phyloP scores from a whole-genome alignment of 2,888 invertebrate species.

The Charanyca ferruginea region DNA sequence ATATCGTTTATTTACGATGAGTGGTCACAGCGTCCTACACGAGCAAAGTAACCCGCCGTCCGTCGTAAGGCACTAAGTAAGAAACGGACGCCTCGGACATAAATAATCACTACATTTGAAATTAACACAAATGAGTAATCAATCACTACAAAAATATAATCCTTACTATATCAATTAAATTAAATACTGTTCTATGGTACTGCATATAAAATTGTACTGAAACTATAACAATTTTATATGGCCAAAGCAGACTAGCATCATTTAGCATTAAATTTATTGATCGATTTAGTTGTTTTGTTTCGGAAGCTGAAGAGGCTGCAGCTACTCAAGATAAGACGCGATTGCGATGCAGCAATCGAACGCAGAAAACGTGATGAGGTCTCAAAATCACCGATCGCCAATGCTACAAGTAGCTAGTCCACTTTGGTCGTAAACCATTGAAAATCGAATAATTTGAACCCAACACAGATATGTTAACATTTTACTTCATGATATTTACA shows the following conservation, averaged over 20 bases:
- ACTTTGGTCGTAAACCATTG: slow-evolving; percentile 22
- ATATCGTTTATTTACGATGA: slow-evolving; percentile 77
- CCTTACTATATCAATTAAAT: slow-evolving; percentile 63
- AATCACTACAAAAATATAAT: slow-evolving; percentile 83
- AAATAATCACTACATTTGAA: slow-evolving; percentile 64
- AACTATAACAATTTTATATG: slow-evolving; percentile 26
- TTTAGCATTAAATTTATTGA: neutral
- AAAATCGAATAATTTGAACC: slow-evolving; percentile 72
- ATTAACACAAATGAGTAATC: slow-evolving; percentile 60
- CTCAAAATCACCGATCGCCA: neutral
- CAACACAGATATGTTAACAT: slow-evolving; percentile 81
- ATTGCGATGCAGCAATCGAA: too few relatives aligned
- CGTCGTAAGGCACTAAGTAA: slow-evolving; percentile 88
- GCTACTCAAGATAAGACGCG: too few relatives aligned
- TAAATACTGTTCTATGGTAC: slow-evolving; percentile 50
- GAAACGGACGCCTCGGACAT: slow-evolving; percentile 82
- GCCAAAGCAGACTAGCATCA: neutral
- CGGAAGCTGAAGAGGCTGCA: too few relatives aligned
- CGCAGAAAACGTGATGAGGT: too few relatives aligned
- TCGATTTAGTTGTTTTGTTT: neutral
- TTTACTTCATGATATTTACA: slow-evolving; percentile 82
- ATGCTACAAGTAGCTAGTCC: neutral
- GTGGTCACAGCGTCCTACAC: slow-evolving; percentile 81
- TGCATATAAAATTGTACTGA: slow-evolving; percentile 32
- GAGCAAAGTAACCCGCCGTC: slow-evolving; percentile 86